Evolutionary conservation across 2,113 vertebrate genomes (phyloP), one percentile per base, ranked within the genome.

Genomic region (Cynopterus brachyotis): DNA sequence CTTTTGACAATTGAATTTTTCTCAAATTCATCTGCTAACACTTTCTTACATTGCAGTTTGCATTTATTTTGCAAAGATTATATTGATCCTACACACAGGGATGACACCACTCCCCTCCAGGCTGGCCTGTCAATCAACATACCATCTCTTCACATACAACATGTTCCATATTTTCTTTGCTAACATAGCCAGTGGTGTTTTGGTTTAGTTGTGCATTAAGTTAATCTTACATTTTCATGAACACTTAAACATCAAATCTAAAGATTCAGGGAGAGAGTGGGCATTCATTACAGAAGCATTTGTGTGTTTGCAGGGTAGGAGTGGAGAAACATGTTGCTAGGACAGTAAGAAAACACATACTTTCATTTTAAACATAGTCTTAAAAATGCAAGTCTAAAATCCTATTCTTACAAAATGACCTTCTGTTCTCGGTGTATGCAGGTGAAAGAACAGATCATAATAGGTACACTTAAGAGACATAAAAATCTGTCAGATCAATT

Each of bases 141-240:
- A 85, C 90, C 94, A 88, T 98, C 97, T 96, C 97, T 97, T 98
- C 97, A 97, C 98, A 97, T 97, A 98, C 98, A 97, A 70, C 97
- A 96, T 96, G 96, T 95, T 96, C 97, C 98, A 97, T 96, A 98
- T 98, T 98, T 98, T 85, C 88, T 97, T 98, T 98, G 98, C 98
- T 97, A 98, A 98, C 98, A 93, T 70, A 98, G 97, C 97, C 98
- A 98, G 98, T 91, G 97, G 97, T 98, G 98, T 98, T 98, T 96
- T 96, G 98, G 98, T 98, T 98, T 92, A 37, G 40, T 72, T 95
- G 75, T 96, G 94, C 84, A 70, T 97, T 64, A 92, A 97, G 96
- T 90, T 96, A 96, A 95, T 95, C 96, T 95, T 98, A 96, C 93
- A 97, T 97, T 97, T 97, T 83, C 96, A 97, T 80, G 96, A 96